A percentile compares a stretch with the other conserved stretches of the same genome.
phyloP scores from a whole-genome alignment of 2,797 vertebrate genomes.

The Pangasius macronema region DNA sequence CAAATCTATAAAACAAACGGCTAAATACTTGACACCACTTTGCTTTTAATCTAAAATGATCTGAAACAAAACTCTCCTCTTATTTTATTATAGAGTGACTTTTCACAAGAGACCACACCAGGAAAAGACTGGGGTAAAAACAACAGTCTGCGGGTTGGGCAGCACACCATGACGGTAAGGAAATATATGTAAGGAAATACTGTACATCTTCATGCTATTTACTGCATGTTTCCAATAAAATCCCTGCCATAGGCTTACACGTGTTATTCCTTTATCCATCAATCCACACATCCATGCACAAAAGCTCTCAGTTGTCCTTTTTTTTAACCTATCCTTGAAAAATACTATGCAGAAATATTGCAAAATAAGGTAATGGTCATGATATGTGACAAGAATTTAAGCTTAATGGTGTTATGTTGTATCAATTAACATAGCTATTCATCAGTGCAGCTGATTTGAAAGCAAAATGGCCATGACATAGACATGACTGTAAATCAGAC shows the following conservation, averaged over 20 bases:
- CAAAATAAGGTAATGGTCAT: background rate
- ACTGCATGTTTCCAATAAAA: background rate
- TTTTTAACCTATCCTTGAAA: background rate
- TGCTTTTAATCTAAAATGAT: background rate
- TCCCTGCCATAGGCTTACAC: background rate
- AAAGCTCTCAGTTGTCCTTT: background rate
- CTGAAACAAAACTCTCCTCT: conserved; percentile 18
- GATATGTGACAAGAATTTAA: background rate
- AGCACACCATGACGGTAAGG: conserved; percentile 77
- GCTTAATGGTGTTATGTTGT: background rate
- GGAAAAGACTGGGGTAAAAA: conserved; percentile 59
- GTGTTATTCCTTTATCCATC: background rate
- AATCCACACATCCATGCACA: background rate
- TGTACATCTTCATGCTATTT: conserved; percentile 3
- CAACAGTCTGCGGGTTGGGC: conserved; percentile 62
- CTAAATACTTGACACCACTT: background rate
- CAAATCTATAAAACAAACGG: background rate
- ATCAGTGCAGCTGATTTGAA: background rate
- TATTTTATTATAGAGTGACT: conserved; percentile 62
- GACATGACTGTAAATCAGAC: background rate
- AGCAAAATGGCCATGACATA: background rate
- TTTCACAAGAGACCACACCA: conserved; percentile 48
- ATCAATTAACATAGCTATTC: too few relatives aligned
- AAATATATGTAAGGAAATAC: background rate
- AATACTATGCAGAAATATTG: background rate